phyloP scores from a whole-genome alignment of 2,888 invertebrate species.

The Ecdyonurus torrentis region DNA sequence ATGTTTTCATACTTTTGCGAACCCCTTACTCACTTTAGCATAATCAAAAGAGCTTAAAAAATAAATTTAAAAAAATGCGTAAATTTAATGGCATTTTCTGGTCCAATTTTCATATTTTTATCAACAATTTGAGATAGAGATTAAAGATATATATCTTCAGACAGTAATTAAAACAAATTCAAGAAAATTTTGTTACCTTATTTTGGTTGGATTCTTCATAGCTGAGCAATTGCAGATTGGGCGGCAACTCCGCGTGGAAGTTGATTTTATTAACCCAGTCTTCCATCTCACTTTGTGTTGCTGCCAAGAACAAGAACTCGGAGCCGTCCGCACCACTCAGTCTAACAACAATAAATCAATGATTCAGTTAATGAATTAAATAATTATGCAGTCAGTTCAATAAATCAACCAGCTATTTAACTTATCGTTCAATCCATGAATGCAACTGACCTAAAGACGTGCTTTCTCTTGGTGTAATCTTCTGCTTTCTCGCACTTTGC shows the following conservation, averaged over 20 bases:
- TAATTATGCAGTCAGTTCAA: no score
- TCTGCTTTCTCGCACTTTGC: constrained; percentile 73
- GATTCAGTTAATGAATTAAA: no score
- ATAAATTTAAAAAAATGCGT: no score
- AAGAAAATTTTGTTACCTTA: constrained; percentile 28
- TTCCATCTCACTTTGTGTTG: constrained; percentile 52
- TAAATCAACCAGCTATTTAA: no score
- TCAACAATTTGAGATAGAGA: constrained; percentile 4
- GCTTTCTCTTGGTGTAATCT: constrained; percentile 89
- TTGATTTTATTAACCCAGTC: constrained; percentile 87
- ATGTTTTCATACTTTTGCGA: no score
- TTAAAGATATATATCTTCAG: not conserved
- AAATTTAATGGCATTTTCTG: no score
- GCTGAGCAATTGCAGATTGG: constrained; percentile 71
- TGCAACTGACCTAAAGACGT: constrained; percentile 48
- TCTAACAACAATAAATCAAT: constrained; percentile 31
- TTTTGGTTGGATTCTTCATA: constrained; percentile 49
- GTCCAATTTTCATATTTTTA: no score
- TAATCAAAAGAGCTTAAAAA: no score
- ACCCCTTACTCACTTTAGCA: no score
- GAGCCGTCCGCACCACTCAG: constrained; percentile 77
- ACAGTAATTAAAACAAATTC: not conserved
- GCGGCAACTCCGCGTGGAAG: constrained; percentile 84
- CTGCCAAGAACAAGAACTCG: constrained; percentile 77
- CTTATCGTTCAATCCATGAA: not conserved